A percentile compares a stretch with the other conserved stretches of the same genome.
phyloP scores from a whole-genome alignment of 2,888 invertebrate species.

The Gerris lacustris region DNA sequence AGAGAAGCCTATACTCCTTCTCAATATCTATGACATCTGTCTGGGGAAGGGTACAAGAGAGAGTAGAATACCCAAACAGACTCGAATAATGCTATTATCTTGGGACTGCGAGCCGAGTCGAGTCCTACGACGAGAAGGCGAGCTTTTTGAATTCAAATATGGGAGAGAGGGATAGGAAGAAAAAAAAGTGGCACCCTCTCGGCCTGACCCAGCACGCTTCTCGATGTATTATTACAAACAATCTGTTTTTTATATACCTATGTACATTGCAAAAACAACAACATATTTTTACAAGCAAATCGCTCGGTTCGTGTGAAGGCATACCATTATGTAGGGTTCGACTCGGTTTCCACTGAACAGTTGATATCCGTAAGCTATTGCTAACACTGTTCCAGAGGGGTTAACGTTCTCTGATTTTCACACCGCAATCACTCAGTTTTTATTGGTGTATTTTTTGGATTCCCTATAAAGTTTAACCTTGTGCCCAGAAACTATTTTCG shows the following conservation, averaged over 20 bases:
- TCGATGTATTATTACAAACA: not conserved
- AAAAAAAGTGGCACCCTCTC: not conserved
- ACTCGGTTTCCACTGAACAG: no score
- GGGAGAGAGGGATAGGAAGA: not conserved
- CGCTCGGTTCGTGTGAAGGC: no score
- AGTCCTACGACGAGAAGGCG: not conserved
- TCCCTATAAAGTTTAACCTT: no score
- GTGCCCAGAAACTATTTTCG: no score
- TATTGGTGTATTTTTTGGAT: no score
- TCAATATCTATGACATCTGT: slow-evolving; percentile 5
- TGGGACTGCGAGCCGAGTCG: not conserved
- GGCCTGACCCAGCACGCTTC: not conserved
- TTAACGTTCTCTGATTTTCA: no score
- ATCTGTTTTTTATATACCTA: not conserved
- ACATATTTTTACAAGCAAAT: no score
- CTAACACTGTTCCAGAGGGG: no score
- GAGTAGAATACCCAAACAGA: not conserved
- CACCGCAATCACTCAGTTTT: no score
- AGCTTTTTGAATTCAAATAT: slow-evolving; percentile 3
- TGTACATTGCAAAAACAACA: no score
- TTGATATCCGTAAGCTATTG: no score
- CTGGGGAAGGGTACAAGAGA: not conserved
- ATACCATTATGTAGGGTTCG: no score
- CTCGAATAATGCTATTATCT: slow-evolving; percentile 1
- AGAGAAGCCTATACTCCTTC: not conserved